phyloP scores from a whole-genome alignment of 2,888 invertebrate genomes.

The Acleris sparsana region DNA sequence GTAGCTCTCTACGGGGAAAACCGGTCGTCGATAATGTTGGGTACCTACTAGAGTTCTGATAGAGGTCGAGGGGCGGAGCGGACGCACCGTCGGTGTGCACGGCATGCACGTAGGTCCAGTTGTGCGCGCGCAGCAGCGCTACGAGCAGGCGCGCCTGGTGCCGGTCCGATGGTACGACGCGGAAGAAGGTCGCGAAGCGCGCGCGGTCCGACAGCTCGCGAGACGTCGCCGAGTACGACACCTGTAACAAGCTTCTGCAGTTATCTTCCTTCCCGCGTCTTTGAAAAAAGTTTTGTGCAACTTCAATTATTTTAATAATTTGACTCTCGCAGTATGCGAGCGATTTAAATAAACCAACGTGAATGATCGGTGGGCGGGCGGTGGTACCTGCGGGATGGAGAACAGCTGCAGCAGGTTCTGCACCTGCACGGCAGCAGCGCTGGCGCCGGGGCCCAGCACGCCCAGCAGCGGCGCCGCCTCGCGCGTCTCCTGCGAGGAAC shows the following conservation, averaged over 20 bases:
- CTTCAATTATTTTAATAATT: too few species aligned
- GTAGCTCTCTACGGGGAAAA: constrained; percentile 81
- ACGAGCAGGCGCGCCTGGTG: constrained; percentile 90
- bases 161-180: constrained; percentile 90
- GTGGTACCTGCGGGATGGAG: constrained; percentile 84
- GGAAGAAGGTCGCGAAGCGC: constrained; percentile 89
- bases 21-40: too few species aligned
- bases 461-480: constrained; percentile 82
- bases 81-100: constrained; percentile 86
- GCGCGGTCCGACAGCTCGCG: constrained; percentile 89
- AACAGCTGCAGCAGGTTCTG: constrained; percentile 90
- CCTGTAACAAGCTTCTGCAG: constrained; percentile 64
- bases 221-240: constrained; percentile 88
- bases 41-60: too few species aligned
- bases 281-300: too few species aligned
- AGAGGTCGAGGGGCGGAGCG: constrained; percentile 61
- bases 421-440: constrained; percentile 87
- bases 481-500: constrained; percentile 15
- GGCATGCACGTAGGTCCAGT: constrained; percentile 91
- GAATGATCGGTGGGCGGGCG: neutral
- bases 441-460: constrained; percentile 89
- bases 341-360: too few species aligned
- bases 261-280: constrained; percentile 7
- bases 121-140: constrained; percentile 86
- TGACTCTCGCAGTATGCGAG: too few species aligned